These are phyloP conservation scores for Alces alces DNA, from an alignment of 2,113 vertebrate genomes.

Conservation along the genomic window DNA sequence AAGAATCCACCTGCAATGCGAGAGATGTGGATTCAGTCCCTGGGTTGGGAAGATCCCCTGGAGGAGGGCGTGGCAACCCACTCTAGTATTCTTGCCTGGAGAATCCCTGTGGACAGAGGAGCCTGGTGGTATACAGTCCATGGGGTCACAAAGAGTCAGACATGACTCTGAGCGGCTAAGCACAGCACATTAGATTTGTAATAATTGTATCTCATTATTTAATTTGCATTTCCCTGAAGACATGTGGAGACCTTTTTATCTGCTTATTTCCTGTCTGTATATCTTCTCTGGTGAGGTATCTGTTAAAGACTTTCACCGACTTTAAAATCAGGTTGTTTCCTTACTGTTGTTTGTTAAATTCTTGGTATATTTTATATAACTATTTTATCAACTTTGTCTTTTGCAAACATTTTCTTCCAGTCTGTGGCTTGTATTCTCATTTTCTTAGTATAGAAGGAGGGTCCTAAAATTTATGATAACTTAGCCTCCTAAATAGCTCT, in stretches of 20 bases:
- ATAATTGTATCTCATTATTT: background rate
- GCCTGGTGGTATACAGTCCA: background rate
- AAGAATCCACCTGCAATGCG: background rate
- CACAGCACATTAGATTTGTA: background rate
- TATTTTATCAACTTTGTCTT: background rate
- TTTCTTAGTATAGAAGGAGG: background rate
- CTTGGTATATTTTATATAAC: background rate
- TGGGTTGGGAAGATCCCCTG: background rate
- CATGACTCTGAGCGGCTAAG: background rate
- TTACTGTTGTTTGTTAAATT: background rate
- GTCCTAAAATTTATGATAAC: background rate
- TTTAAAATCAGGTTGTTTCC: background rate
- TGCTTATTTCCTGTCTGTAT: background rate
- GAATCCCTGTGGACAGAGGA: background rate
- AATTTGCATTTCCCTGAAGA: background rate
- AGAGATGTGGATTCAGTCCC: background rate
- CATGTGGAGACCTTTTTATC: background rate
- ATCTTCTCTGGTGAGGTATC: background rate
- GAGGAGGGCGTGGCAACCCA: background rate
- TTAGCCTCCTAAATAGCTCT: background rate
- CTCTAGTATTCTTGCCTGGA: background rate
- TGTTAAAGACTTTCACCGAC: background rate
- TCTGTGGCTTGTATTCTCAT: background rate
- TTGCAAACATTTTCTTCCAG: background rate
- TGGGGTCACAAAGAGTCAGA: background rate